Conservation (phyloP, 2,113 vertebrate species). For the Callaeas wilsoni region DNA sequence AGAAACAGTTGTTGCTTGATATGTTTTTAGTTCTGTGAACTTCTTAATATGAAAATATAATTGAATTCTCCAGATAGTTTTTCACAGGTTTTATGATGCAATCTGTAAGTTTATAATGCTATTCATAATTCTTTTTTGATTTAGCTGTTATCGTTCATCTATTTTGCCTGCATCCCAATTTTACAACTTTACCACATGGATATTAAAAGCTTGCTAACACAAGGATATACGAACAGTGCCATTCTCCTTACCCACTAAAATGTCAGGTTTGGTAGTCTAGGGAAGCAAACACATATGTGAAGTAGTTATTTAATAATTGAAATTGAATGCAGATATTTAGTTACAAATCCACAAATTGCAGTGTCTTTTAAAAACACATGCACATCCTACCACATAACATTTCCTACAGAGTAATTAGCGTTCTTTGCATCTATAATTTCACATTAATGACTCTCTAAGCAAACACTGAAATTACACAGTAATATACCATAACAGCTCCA, state of each 20-base stretch:
- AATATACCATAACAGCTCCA: background rate
- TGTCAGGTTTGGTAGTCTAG: background rate
- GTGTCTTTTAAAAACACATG: background rate
- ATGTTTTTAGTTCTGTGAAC: background rate
- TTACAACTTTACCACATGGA: background rate
- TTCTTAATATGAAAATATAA: background rate
- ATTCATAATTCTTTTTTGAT: background rate
- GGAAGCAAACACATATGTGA: background rate
- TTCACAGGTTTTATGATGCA: background rate
- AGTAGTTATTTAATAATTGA: conserved; percentile 15
- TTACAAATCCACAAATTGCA: conserved; percentile 50
- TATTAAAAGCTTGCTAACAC: background rate
- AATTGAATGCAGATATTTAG: conserved; percentile 33
- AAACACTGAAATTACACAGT: background rate
- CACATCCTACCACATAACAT: conserved; percentile 14
- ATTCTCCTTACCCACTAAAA: background rate
- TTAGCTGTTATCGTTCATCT: background rate
- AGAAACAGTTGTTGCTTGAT: background rate
- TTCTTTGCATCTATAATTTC: conserved; percentile 12
- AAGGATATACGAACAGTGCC: background rate
- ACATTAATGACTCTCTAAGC: background rate
- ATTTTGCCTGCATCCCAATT: background rate
- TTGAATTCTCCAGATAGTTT: background rate
- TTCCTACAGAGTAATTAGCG: conserved; percentile 13
- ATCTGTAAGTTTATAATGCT: accelerated